Conservation (phyloP, 2,797 vertebrate species). For the Ambastaia sidthimunki region DNA sequence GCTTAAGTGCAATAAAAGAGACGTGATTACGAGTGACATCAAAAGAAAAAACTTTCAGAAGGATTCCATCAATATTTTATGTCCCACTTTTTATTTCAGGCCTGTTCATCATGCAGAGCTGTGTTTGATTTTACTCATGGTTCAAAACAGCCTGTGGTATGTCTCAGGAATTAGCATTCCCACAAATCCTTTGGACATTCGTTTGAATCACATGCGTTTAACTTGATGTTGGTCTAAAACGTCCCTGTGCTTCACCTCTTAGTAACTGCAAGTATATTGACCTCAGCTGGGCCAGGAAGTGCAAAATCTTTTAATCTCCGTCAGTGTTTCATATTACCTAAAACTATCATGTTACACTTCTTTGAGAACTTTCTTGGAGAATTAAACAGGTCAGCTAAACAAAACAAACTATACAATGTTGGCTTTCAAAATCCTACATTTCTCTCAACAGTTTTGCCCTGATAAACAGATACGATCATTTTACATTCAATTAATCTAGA, state of each 20-base stretch:
- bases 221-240: conserved; percentile 78
- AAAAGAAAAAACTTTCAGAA: conserved; percentile 78
- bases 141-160: conserved; percentile 74
- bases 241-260: conserved; percentile 76
- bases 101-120: conserved; percentile 78
- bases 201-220: conserved; percentile 80
- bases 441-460: neutral
- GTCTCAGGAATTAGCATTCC: conserved; percentile 77
- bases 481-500: conserved; percentile 78
- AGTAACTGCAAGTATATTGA: conserved; percentile 77
- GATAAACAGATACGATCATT: conserved; percentile 79
- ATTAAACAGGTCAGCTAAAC: neutral
- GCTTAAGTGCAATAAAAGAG: conserved; percentile 59
- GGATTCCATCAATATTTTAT: conserved; percentile 76
- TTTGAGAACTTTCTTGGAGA: neutral
- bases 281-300: conserved; percentile 49
- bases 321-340: conserved; percentile 64
- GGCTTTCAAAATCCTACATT: neutral
- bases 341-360: conserved; percentile 60
- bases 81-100: conserved; percentile 66
- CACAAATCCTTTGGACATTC: conserved; percentile 77
- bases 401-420: neutral
- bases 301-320: conserved; percentile 64
- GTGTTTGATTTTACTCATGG: conserved; percentile 82
- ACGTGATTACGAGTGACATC: conserved; percentile 76